Percentiles rank a stretch among this genome's conserved stretches.
Evolutionary conservation across 2,797 vertebrate genomes (phyloP).

Genomic region (Microtus obscurus): DNA sequence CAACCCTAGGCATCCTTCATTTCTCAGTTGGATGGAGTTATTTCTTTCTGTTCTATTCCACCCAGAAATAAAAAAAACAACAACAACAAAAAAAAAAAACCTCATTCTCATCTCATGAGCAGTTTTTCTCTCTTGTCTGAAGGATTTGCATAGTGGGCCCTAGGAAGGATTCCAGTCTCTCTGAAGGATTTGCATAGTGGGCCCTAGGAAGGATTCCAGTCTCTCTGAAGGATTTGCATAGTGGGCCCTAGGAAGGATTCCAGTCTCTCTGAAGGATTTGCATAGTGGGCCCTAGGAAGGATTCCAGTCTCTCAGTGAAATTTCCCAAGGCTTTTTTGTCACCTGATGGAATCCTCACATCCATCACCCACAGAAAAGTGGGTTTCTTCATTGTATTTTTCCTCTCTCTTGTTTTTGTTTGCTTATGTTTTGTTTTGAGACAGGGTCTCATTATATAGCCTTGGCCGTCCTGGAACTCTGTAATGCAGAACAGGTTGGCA

Average conservation of each 20-base stretch:
- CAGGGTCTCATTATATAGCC: not conserved
- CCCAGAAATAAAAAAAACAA: not conserved
- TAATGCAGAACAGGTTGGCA: not conserved
- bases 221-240: not conserved
- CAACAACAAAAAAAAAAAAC: not conserved
- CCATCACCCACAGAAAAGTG: not conserved
- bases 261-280: no score
- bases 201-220: not conserved
- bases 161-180: not conserved
- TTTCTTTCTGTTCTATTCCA: not conserved
- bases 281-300: not conserved
- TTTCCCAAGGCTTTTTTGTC: not conserved
- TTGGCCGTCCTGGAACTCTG: not conserved
- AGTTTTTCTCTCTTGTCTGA: conserved; percentile 2
- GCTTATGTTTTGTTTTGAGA: not conserved
- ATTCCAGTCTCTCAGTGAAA: not conserved
- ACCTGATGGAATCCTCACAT: not conserved
- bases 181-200: not conserved
- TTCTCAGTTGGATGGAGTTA: not conserved
- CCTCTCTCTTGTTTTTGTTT: not conserved
- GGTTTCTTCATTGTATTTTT: not conserved
- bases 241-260: not conserved
- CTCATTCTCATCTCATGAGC: not conserved
- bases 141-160: not conserved
- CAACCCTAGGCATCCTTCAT: not conserved